Evolutionary conservation across 2,888 invertebrate species (phyloP).

Genomic region (Serripes groenlandicus): DNA sequence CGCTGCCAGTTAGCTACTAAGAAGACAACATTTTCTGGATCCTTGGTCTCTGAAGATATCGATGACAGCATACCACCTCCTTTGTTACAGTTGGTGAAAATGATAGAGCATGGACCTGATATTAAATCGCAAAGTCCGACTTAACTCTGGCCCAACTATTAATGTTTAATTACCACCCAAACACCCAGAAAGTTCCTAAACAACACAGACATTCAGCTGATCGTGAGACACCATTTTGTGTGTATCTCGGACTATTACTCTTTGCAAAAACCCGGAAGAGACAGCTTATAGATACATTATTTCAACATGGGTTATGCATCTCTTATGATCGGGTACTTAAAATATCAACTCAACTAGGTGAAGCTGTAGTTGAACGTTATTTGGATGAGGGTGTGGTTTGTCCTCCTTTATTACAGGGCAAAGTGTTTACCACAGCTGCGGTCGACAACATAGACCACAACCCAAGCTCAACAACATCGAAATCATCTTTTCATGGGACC

Average conservation of each 20-base stretch:
- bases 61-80: conserved; percentile 42
- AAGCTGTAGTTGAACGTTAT: conserved; percentile 52
- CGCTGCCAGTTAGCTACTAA: conserved; percentile 56
- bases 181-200: conserved; percentile 25
- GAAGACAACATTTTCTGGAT: conserved; percentile 46
- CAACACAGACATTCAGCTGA: conserved; percentile 31
- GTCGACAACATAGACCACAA: conserved; percentile 74
- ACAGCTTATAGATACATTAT: conserved; percentile 7
- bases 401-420: conserved; percentile 54
- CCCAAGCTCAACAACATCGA: conserved; percentile 57
- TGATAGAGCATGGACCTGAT: conserved; percentile 59
- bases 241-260: conserved; percentile 21
- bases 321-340: conserved; percentile 71
- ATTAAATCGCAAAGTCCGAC: conserved; percentile 39
- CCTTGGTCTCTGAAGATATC: conserved; percentile 48
- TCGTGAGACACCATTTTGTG: conserved; percentile 46
- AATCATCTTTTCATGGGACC: conserved; percentile 46
- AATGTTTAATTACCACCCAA: conserved; percentile 45
- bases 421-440: conserved; percentile 69
- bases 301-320: conserved; percentile 19
- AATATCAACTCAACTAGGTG: conserved; percentile 65
- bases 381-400: conserved; percentile 56
- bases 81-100: conserved; percentile 48
- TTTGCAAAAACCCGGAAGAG: background rate
- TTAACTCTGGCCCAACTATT: conserved; percentile 39